Base-by-base conservation (phyloP, 2,888 invertebrate genomes). In the Himalopsyche kuldschensis region DNA sequence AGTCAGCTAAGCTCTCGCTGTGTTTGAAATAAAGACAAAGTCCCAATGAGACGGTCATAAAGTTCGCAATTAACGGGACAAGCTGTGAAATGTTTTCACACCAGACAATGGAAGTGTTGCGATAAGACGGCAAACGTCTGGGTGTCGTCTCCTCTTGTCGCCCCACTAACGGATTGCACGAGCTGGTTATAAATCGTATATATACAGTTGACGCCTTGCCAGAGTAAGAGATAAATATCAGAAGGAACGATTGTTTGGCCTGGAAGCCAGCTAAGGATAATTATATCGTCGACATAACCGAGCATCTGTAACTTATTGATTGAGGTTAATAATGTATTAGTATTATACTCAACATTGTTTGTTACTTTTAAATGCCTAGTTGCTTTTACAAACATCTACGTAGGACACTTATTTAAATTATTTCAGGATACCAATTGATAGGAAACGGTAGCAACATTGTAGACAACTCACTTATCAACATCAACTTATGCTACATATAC, bases 61-160 rank as follows among this genome's bases (percentile, higher is more conserved):
- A 82, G 63, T 82, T 82, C 20, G 63, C 82, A 82, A 78, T 82
- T 82, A 78, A 78, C 78, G 76, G 55, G 69, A 78, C 82, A 82
- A 82, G 82, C 78, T 82, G 82, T 82, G 78, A 82, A 69, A 82
- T 82, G 78, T 82, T 82, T 82, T 82, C 82, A 63, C 82, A 78
- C 41, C 32, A 78, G 77, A 78, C 77, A 63, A 78, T 48, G 69
- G 41, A 32, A 80, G 75, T 41, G 32, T 32, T n/a, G 27, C 55
- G 79, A 30, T 27, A 55, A 79, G 47, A 79, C 15, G 79, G 17
- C 27, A 27, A 55, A 46, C 46, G 46, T 46, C 79, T 48, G 79
- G 55, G 79, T 48, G 79, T 35, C 78, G 41, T 35, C 78, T 63
- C 31, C 27, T 69, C 69, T 69, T 30, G 69, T 27, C 69, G 69